Evolutionary conservation across 1,140 invertebrate species (phyloP).

Genomic region (Proctacanthus coquilletti): DNA sequence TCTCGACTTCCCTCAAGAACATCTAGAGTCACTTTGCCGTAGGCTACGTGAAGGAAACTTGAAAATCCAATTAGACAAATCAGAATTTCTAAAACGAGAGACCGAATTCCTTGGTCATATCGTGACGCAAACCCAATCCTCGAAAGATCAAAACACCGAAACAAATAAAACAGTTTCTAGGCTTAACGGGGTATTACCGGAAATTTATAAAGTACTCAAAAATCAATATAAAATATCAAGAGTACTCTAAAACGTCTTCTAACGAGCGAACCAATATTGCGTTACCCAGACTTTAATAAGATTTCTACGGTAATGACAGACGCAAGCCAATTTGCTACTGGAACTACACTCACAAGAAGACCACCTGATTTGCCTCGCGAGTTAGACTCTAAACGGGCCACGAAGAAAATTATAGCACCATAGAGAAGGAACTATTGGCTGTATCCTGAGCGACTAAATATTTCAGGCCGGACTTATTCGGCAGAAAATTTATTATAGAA

Average conservation of each 20-base stretch:
- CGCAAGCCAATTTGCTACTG: slow-evolving; percentile 2
- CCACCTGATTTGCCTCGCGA: slow-evolving; percentile 24
- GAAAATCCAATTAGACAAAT: slow-evolving; percentile 9
- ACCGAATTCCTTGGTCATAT: slow-evolving; percentile 25
- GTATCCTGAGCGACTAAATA: slow-evolving; percentile 28
- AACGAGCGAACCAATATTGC: slow-evolving; percentile 5
- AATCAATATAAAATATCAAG: background rate
- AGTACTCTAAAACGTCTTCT: slow-evolving; percentile 7
- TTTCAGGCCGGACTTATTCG: slow-evolving; percentile 33
- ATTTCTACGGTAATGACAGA: slow-evolving; percentile 4
- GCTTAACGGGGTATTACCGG: background rate
- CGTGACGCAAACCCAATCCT: slow-evolving; percentile 14
- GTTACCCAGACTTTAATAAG: slow-evolving; percentile 11
- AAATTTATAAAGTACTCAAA: background rate
- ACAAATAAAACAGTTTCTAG: background rate
- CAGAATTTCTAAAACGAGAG: slow-evolving; percentile 15
- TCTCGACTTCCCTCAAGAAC: background rate
- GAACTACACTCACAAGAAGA: slow-evolving; percentile 5
- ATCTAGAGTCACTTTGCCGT: background rate
- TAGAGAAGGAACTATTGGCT: slow-evolving; percentile 30
- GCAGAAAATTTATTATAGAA: slow-evolving; percentile 31
- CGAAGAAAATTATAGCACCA: slow-evolving; percentile 26
- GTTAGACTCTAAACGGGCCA: slow-evolving; percentile 16
- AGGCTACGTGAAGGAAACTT: background rate
- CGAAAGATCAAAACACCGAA: slow-evolving; percentile 11